A percentile compares a stretch with the other conserved stretches of the same genome.
These are phyloP conservation scores for Helicoverpa armigera DNA, from an alignment of 1,140 invertebrate species.

Conservation along the genomic window DNA sequence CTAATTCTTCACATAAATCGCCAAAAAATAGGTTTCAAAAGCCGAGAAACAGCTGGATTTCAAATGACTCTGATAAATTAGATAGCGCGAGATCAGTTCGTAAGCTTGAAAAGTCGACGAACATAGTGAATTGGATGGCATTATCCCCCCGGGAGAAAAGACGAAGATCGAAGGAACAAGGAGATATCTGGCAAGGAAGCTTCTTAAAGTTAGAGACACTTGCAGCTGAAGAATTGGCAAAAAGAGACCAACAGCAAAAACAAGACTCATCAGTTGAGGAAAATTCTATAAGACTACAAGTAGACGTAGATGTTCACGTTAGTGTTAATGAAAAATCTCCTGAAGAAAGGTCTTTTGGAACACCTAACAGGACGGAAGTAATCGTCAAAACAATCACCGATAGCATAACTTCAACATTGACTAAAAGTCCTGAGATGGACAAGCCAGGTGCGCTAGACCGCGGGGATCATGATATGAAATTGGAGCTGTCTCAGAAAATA, in stretches of 20 bases:
- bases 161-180: conserved; percentile 38
- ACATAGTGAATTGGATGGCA: conserved; percentile 61
- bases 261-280: not conserved
- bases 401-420: not conserved
- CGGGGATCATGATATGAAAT: conserved; percentile 7
- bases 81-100: not conserved
- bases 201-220: not conserved
- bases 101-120: conserved; percentile 52
- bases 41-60: conserved; percentile 61
- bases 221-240: not conserved
- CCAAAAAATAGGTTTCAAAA: conserved; percentile 52
- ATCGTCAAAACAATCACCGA: not conserved
- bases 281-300: conserved; percentile 8
- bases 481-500: not conserved
- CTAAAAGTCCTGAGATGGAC: conserved; percentile 1
- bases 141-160: conserved; percentile 62
- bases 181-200: conserved; percentile 15
- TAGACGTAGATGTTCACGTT: conserved; percentile 43
- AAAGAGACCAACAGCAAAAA: not conserved
- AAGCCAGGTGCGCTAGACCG: not conserved
- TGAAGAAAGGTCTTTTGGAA: conserved; percentile 1
- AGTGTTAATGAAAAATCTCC: conserved; percentile 13
- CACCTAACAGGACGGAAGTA: not conserved
- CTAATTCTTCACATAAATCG: conserved; percentile 45
- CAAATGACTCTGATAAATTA: conserved; percentile 29